Evolutionary conservation across 2,888 invertebrate species (phyloP), one percentile per base, ranked within the genome.

Genomic region (Mimas tiliae): DNA sequence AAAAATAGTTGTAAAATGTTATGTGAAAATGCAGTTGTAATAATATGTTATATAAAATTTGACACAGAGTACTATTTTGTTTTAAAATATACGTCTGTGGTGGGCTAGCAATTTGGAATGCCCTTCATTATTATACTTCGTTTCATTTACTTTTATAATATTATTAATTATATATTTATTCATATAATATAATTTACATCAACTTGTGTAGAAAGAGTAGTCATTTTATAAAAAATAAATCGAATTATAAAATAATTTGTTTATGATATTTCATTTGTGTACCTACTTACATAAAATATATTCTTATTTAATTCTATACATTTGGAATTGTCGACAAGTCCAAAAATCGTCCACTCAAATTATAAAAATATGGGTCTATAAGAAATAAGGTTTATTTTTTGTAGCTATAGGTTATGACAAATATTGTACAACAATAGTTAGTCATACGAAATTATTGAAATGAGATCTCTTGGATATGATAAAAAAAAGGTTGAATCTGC

Each of bases 21-120:
- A 42, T 67, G 69, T 76, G 76, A 73, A 77, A 74, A 73, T 73
- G 68, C 64, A 69, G 64, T 65, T 71, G 67, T 73, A 70, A 73
- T 75, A 77, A 19, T 72, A 69, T 38, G 8, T 69, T 67, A 72
- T 71, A 42, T 71, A 68, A 69, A 70, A 16, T 72, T 79, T 72
- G 89, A 78, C 89, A 86, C 87, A 91, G 90, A 82, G 89, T 88
- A 86, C 70, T 80, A 82, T 90, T 91, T 90, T 89, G 67, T 68
- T 66, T 48, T 70, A 87, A 89, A 89, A 84, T 89, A 80, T 86
- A 85, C 87, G 75, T 77, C 87, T 90, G 90, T 90, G 89, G 76
- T 79, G 65, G 83, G 80, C 64, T 68, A 73, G 85, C 70, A 73
- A 78, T 76, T 71, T 72, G 74, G 75, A 74, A 77, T 70, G 80